Base-by-base conservation (phyloP, 2,888 invertebrate species). In the Leptogaster cylindrica region DNA sequence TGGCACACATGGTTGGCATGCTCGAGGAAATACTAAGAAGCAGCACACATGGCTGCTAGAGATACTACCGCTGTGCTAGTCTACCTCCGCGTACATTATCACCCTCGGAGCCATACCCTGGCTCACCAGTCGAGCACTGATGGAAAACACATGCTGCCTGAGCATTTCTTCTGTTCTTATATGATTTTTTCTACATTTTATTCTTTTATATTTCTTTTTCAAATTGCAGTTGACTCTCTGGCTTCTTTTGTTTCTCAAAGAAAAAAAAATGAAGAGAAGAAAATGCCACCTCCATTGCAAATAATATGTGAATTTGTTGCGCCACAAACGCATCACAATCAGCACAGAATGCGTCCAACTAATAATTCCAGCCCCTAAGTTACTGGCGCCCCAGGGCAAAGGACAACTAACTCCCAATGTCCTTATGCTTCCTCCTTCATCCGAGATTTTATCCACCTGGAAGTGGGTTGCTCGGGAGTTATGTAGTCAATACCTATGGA, bases 101-200 rank as follows among this genome's bases (percentile, higher is more conserved):
- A 52, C 31, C 52, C 52, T 52, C 31, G 31, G 52, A 31, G 14
- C 14, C 52, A 33, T 33, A 33, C 25, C 52, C 18, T 52, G 33
- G n/a, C n/a, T n/a, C n/a, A n/a, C n/a, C 52, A 52, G 58, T 36
- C 41, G 39, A 39, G 14, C 7, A 27, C 58, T 58, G 58, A 58
- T 58, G 58, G 58, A 58, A 58, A 41, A 36, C 58, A 58, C 58
- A 58, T 58, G 58, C 39, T n/a, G n/a, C n/a, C n/a, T n/a, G n/a
- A n/a, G n/a, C n/a, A n/a, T n/a, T n/a, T n/a, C n/a, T n/a, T n/a
- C n/a, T n/a, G n/a, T n/a, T n/a, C n/a, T n/a, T n/a, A n/a, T n/a
- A n/a, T 36, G 14, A 25, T 12, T 27, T 44, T 52, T n/a, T 52
- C 16, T 18, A 27, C 27, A 51, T 12, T 14, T 12, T 7, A 41